These are phyloP conservation scores for Drosophila incognita DNA, from an alignment of 2,888 invertebrate species.

Conservation along the genomic window DNA sequence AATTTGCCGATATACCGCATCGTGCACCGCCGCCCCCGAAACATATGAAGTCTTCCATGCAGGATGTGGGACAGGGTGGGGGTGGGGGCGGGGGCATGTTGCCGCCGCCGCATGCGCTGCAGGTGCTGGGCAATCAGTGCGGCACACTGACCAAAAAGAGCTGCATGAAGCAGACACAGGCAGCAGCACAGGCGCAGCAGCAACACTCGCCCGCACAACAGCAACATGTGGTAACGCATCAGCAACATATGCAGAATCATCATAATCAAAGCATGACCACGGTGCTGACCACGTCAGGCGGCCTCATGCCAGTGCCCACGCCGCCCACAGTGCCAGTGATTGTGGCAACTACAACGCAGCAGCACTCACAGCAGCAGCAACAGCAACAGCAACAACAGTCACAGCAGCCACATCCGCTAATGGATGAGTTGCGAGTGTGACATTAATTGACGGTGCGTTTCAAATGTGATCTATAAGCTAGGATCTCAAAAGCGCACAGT, in stretches of 20 bases:
- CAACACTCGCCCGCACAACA: constrained; percentile 60
- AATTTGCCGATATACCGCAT: constrained; percentile 92
- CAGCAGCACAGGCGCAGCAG: constrained; percentile 61
- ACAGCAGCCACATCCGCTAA: constrained; percentile 86
- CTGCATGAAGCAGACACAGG: constrained; percentile 84
- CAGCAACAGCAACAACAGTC: constrained; percentile 75
- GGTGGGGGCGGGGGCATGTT: constrained; percentile 86
- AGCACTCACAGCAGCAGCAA: constrained; percentile 71
- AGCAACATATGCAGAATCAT: constrained; percentile 83
- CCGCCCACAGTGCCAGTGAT: constrained; percentile 76
- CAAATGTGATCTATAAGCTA: constrained; percentile 84
- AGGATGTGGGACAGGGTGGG: constrained; percentile 86
- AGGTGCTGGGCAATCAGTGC: constrained; percentile 89
- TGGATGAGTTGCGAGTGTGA: constrained; percentile 95
- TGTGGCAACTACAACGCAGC: constrained; percentile 73
- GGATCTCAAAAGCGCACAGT: constrained; percentile 63
- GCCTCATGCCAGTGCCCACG: constrained; percentile 89
- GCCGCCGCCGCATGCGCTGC: constrained; percentile 91
- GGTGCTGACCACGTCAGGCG: constrained; percentile 87
- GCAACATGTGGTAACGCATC: constrained; percentile 70
- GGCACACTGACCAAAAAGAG: constrained; percentile 92
- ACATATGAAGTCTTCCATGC: constrained; percentile 86
- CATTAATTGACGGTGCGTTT: constrained; percentile 86
- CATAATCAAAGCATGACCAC: constrained; percentile 85
- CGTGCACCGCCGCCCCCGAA: constrained; percentile 92